Evolutionary conservation across 1,140 invertebrate genomes (phyloP).

Genomic region (Venturia canescens): DNA sequence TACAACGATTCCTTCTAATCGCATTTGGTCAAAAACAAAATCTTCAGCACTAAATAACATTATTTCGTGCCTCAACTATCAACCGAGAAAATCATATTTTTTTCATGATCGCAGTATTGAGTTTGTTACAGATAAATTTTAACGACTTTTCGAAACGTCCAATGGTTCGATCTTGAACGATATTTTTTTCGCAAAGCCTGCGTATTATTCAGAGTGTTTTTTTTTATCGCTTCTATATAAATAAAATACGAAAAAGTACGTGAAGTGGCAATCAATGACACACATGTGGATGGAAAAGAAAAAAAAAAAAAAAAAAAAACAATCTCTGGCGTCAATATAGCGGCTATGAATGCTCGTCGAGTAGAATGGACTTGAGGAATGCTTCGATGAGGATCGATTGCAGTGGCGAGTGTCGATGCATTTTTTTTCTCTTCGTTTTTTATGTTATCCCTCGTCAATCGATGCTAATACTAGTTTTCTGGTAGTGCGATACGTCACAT

Average conservation of each 20-base stretch:
- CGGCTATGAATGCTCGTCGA: not conserved
- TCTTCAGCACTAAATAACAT: no score
- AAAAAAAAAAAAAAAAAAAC: slow-evolving; percentile 3
- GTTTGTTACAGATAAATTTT: no score
- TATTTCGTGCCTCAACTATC: no score
- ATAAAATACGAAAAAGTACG: slow-evolving; percentile 1
- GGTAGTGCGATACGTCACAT: slow-evolving; percentile 1
- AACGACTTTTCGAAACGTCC: not conserved
- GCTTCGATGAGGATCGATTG: slow-evolving; percentile 21
- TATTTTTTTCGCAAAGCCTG: not conserved
- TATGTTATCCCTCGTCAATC: not conserved
- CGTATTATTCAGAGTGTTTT: not conserved
- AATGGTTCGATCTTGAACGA: not conserved
- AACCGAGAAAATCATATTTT: no score
- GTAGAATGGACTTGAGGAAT: slow-evolving; percentile 6
- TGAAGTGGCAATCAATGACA: slow-evolving; percentile 10
- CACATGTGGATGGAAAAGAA: not conserved
- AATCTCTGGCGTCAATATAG: not conserved
- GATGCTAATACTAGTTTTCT: not conserved
- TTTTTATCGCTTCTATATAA: not conserved
- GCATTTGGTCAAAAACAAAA: no score
- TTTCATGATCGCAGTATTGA: no score
- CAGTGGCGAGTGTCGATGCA: not conserved
- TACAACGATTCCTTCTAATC: no score
- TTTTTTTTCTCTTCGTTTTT: slow-evolving; percentile 8